Evolutionary conservation across 2,888 invertebrate species (phyloP).

Genomic region (Leistus spinibarbis): DNA sequence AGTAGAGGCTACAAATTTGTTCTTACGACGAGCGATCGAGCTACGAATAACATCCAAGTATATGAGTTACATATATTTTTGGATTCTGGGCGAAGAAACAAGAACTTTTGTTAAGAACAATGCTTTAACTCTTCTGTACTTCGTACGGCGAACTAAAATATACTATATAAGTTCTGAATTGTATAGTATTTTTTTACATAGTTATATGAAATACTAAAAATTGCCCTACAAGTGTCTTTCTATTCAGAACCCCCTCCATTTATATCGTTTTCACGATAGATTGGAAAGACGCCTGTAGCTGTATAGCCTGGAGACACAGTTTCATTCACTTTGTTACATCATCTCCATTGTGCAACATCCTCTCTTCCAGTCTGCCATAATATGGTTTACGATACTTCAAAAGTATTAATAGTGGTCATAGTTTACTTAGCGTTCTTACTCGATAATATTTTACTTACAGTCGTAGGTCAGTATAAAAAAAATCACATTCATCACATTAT

Average conservation of each 20-base stretch:
- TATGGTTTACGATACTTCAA: slow-evolving; percentile 43
- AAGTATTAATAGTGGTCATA: slow-evolving; percentile 59
- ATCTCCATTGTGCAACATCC: slow-evolving; percentile 8
- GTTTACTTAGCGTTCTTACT: slow-evolving; percentile 78
- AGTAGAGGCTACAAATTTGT: too few relatives aligned
- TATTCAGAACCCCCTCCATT: background rate
- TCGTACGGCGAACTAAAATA: too few relatives aligned
- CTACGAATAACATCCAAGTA: too few relatives aligned
- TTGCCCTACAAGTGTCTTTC: background rate
- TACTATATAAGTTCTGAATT: too few relatives aligned
- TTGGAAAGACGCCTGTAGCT: slow-evolving; percentile 11
- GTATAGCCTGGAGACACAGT: slow-evolving; percentile 18
- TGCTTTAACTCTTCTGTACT: too few relatives aligned
- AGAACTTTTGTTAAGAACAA: too few relatives aligned
- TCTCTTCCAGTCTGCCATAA: background rate
- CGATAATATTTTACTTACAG: slow-evolving; percentile 87
- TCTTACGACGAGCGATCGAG: too few relatives aligned
- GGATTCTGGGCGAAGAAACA: too few relatives aligned
- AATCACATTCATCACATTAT: too few relatives aligned
- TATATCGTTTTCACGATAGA: background rate
- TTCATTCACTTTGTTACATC: slow-evolving; percentile 20
- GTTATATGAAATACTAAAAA: too few relatives aligned
- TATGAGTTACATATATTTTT: too few relatives aligned
- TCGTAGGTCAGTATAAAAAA: slow-evolving; percentile 73
- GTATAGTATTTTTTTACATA: too few relatives aligned